Evolutionary conservation across 2,113 vertebrate genomes (phyloP).

Genomic region (Barbus barbus): DNA sequence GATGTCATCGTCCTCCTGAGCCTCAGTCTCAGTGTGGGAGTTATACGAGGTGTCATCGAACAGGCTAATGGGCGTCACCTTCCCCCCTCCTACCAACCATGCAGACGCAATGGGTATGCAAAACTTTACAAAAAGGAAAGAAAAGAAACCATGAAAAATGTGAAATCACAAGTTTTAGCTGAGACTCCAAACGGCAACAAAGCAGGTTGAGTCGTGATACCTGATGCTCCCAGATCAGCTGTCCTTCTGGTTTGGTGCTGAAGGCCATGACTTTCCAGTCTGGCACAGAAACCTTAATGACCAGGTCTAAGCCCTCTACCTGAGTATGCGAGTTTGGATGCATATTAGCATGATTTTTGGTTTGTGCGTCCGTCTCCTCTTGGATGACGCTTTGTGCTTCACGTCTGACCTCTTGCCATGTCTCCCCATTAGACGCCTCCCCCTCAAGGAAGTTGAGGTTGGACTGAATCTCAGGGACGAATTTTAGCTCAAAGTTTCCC

Average conservation of each 20-base stretch:
- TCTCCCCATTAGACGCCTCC: conserved; percentile 71
- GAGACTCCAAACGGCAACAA: neutral
- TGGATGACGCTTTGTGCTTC: conserved; percentile 82
- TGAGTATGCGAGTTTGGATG: conserved; percentile 71
- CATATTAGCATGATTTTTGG: conserved; percentile 44
- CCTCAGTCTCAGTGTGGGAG: conserved; percentile 66
- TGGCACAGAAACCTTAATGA: conserved; percentile 95
- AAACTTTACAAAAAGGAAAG: conserved; percentile 77
- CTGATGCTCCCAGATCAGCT: conserved; percentile 96
- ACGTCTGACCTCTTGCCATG: conserved; percentile 77
- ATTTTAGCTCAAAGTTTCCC: conserved; percentile 94
- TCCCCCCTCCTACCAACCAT: conserved; percentile 92
- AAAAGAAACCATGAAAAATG: neutral
- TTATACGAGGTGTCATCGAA: conserved; percentile 92
- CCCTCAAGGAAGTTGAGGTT: conserved; percentile 87
- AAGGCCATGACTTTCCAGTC: conserved; percentile 99
- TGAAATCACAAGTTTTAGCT: neutral
- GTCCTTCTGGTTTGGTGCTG: conserved; percentile 79
- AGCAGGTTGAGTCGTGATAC: conserved; percentile 62
- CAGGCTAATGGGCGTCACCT: conserved; percentile 91
- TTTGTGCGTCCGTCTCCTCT: conserved; percentile 73
- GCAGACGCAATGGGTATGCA: conserved; percentile 96
- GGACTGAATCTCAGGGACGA: conserved; percentile 82
- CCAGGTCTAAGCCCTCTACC: conserved; percentile 79
- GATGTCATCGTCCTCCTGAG: conserved; percentile 86